Base-by-base conservation (phyloP, 2,797 vertebrate species). In the Hoplostethus mediterraneus region DNA sequence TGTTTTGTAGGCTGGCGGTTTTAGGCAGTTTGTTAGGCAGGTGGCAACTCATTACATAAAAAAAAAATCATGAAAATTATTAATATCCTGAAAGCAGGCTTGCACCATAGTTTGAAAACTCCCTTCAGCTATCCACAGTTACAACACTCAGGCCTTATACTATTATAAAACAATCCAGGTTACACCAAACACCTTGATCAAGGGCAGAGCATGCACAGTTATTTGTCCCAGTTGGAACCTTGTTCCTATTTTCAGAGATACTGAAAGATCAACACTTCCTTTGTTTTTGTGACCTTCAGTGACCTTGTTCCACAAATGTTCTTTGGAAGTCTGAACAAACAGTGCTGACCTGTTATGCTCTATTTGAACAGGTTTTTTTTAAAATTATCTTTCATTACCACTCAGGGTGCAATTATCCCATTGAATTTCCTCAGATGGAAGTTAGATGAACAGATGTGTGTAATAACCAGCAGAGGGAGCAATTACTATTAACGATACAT, bases 391-490 rank as follows among this genome's bases (percentile, higher is more conserved):
- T 2, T 11, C 14, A 56, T 14, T 3, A 36, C 36, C n/a, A 11
- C 21, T 11, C 2, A 57, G 11, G 12, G 8, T 31, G 53, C 28
- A 28, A 55, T 10, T 2, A 14, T 13, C 30, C 16, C 30, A 31
- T 57, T 38, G 7, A 42, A 57, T 6, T 11, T 0, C 1, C 5
- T n/a, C 1, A 10, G 14, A 56, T 56, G 30, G 12, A 56, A 63
- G 51, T 36, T 25, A 59, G 56, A 79, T 80, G 36, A 76, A 77
- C 72, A 16, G 48, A 30, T 60, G 1, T 73, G 61, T 45, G 38
- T 14, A 9, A 77, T 40, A 67, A 64, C 92, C 91, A 91, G 92
- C 83, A 93, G 92, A 91, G 89, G 92, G 90, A 82, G 91, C 85
- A 84, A 81, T 70, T 12, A 73, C 57, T 40, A 9, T 77, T 82